These are phyloP conservation scores for Homarus americanus DNA, from an alignment of 1,140 invertebrate species.

Conservation along the genomic window DNA sequence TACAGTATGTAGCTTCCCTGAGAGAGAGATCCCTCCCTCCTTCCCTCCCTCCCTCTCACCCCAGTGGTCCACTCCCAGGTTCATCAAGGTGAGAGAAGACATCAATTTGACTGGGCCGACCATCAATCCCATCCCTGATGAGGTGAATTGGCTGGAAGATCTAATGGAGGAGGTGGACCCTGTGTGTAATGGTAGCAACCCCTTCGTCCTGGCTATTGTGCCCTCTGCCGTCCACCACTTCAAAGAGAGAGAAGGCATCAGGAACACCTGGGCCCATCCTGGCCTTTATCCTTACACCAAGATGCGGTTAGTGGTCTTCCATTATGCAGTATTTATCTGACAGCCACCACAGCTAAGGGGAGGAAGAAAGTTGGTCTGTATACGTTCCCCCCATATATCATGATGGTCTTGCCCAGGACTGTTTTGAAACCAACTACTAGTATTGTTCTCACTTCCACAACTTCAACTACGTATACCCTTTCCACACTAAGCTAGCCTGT, in stretches of 20 bases:
- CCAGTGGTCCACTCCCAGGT: background rate
- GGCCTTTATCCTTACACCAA: slow-evolving; percentile 9
- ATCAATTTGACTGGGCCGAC: slow-evolving; percentile 15
- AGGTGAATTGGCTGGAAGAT: slow-evolving; percentile 41
- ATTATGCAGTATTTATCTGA: too few relatives aligned
- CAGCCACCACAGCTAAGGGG: too few relatives aligned
- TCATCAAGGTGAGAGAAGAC: background rate
- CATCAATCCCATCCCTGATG: background rate
- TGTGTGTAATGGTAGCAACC: slow-evolving; percentile 14
- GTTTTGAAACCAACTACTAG: too few relatives aligned
- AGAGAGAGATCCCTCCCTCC: too few relatives aligned
- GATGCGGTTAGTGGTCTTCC: background rate
- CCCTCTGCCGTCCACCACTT: slow-evolving; percentile 32
- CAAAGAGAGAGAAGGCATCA: background rate
- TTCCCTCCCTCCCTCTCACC: too few relatives aligned
- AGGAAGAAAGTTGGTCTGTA: too few relatives aligned
- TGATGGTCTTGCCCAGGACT: too few relatives aligned
- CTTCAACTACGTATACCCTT: too few relatives aligned
- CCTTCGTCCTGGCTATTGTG: slow-evolving; percentile 45
- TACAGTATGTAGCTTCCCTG: too few relatives aligned
- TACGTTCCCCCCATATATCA: too few relatives aligned
- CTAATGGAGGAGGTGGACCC: background rate
- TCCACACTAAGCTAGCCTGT: too few relatives aligned
- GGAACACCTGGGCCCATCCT: slow-evolving; percentile 43
- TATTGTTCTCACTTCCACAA: too few relatives aligned